Conservation (phyloP, 2,888 invertebrate genomes). For the Celastrina argiolus region DNA sequence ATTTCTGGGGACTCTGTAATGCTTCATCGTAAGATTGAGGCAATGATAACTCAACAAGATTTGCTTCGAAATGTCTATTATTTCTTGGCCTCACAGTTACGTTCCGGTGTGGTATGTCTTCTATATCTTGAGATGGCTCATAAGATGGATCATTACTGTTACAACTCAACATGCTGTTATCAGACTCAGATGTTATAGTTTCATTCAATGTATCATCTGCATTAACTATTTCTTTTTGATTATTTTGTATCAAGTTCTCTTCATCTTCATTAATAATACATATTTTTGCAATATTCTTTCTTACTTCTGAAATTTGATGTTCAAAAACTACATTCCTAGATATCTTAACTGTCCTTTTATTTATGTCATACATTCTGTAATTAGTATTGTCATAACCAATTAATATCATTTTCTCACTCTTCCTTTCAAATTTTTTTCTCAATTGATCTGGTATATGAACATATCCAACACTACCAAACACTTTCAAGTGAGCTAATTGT, state of each 20-base stretch:
- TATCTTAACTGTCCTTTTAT: slow-evolving; percentile 16
- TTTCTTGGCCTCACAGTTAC: no score
- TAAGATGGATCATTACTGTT: slow-evolving; percentile 31
- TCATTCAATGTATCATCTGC: no score
- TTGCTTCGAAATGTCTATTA: no score
- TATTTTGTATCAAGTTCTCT: no score
- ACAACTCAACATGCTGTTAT: slow-evolving; percentile 30
- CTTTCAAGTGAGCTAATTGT: slow-evolving; percentile 22
- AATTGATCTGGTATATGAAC: slow-evolving; percentile 40
- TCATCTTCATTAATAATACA: no score
- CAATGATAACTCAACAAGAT: slow-evolving; percentile 32
- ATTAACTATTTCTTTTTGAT: no score
- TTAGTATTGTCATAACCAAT: slow-evolving; percentile 20
- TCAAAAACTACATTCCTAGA: slow-evolving; percentile 36
- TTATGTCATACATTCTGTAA: slow-evolving; percentile 15
- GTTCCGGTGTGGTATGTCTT: no score
- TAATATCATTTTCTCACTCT: slow-evolving; percentile 36
- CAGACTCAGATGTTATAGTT: slow-evolving; percentile 25
- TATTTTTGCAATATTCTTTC: no score
- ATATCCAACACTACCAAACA: slow-evolving; percentile 33
- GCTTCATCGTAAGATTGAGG: slow-evolving; percentile 37
- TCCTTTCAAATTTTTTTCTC: slow-evolving; percentile 36
- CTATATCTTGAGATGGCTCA: slow-evolving; percentile 34
- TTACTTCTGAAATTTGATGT: slow-evolving; percentile 26
- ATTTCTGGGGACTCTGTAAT: slow-evolving; percentile 29